These are phyloP conservation scores for Melanerpes formicivorus DNA, from an alignment of 2,113 vertebrate species.

Conservation along the genomic window DNA sequence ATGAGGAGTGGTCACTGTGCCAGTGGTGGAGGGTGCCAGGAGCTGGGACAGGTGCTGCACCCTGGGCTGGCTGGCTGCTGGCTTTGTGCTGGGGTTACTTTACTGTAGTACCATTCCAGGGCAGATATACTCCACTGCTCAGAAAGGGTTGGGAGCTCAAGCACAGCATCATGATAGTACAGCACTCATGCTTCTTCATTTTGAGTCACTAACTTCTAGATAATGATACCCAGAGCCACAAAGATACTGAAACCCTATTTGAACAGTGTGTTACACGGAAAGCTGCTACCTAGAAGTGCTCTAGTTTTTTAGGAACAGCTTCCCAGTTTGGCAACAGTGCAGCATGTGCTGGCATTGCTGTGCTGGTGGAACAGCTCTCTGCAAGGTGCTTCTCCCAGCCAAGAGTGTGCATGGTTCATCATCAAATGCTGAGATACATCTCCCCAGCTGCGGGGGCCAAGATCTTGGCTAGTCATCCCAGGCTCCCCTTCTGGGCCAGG, in stretches of 20 bases:
- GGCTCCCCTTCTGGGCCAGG: background rate
- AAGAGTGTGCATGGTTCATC: background rate
- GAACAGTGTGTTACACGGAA: background rate
- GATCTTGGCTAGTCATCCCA: background rate
- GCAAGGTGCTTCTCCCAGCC: background rate
- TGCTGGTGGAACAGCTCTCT: background rate
- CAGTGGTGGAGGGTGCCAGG: accelerated
- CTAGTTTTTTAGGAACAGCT: background rate
- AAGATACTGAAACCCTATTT: background rate
- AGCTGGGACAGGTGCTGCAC: background rate
- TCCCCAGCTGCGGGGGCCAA: background rate
- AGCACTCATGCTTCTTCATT: background rate
- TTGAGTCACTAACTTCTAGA: background rate
- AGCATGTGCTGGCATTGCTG: accelerated
- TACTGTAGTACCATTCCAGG: accelerated
- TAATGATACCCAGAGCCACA: background rate
- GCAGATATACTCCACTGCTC: background rate
- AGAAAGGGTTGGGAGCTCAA: background rate
- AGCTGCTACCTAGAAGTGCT: background rate
- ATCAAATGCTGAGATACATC: background rate
- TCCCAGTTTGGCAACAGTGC: background rate
- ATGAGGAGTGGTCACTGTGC: accelerated
- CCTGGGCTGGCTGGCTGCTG: background rate
- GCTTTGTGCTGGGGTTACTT: background rate
- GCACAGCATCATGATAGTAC: background rate